A percentile compares a stretch with the other conserved stretches of the same genome.
Evolutionary conservation across 1,140 invertebrate genomes (phyloP).

Genomic region (Pentalonia nigronervosa): DNA sequence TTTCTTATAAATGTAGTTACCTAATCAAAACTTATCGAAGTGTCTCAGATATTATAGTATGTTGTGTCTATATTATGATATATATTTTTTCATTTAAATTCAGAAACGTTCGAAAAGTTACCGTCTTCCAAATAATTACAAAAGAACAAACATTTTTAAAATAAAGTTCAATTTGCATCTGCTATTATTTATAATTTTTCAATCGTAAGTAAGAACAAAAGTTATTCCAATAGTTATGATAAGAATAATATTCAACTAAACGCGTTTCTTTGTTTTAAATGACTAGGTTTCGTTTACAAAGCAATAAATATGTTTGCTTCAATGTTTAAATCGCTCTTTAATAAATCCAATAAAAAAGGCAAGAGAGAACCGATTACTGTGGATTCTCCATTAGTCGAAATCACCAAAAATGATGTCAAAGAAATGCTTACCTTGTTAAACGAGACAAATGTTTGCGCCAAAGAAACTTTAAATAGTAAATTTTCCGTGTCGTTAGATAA

Average conservation of each 20-base stretch:
- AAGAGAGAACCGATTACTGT: too few relatives aligned
- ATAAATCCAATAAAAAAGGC: background rate
- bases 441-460: background rate
- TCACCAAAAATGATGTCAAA: background rate
- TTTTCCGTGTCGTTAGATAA: background rate
- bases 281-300: background rate
- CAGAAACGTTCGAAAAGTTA: background rate
- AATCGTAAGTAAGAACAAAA: background rate
- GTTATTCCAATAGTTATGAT: background rate
- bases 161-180: background rate
- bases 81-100: background rate
- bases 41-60: background rate
- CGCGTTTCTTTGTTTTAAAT: background rate
- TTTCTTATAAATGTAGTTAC: background rate
- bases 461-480: background rate
- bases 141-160: background rate
- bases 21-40: background rate
- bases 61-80: background rate
- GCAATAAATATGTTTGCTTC: conserved; percentile 28
- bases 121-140: background rate
- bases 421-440: background rate
- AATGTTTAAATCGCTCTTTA: conserved; percentile 9
- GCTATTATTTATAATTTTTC: background rate
- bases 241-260: background rate
- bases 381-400: background rate